A percentile compares a stretch with the other conserved stretches of the same genome.
These are phyloP conservation scores for Sinella curviseta DNA, from an alignment of 1,140 invertebrate genomes.

Conservation along the genomic window DNA sequence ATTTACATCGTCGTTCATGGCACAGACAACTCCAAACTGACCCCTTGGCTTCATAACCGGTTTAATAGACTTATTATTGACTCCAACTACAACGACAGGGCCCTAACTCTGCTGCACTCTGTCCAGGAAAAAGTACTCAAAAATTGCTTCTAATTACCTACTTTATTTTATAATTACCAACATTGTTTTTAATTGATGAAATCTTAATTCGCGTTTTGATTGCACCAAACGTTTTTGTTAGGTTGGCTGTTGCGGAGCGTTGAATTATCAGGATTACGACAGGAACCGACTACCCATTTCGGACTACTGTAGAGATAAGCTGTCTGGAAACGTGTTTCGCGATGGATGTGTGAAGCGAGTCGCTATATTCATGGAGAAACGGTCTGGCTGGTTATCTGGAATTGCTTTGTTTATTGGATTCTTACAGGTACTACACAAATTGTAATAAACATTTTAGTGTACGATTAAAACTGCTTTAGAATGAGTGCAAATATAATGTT, in stretches of 20 bases:
- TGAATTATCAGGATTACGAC: constrained; percentile 77
- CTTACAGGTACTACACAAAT: constrained; percentile 64
- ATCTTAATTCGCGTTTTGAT: no score
- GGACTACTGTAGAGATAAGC: constrained; percentile 76
- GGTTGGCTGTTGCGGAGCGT: constrained; percentile 83
- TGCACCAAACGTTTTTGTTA: constrained; percentile 54
- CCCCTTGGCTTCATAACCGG: constrained; percentile 68
- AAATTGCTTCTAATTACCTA: constrained; percentile 34
- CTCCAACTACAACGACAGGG: constrained; percentile 64
- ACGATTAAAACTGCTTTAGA: not conserved
- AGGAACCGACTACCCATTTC: constrained; percentile 73
- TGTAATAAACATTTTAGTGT: constrained; percentile 49
- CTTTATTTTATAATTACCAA: not conserved
- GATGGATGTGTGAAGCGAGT: constrained; percentile 82
- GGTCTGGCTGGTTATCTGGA: constrained; percentile 79
- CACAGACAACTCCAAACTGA: constrained; percentile 73
- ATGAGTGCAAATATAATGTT: not conserved
- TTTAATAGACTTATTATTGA: constrained; percentile 72
- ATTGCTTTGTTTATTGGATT: constrained; percentile 71
- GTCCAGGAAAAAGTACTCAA: constrained; percentile 76
- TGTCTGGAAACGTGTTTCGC: constrained; percentile 83
- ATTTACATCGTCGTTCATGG: constrained; percentile 76
- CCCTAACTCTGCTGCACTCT: constrained; percentile 66
- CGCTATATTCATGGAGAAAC: constrained; percentile 78
- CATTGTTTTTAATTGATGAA: constrained; percentile 12